phyloP scores from a whole-genome alignment of 1,140 invertebrate genomes.

The Bombus turneri region DNA sequence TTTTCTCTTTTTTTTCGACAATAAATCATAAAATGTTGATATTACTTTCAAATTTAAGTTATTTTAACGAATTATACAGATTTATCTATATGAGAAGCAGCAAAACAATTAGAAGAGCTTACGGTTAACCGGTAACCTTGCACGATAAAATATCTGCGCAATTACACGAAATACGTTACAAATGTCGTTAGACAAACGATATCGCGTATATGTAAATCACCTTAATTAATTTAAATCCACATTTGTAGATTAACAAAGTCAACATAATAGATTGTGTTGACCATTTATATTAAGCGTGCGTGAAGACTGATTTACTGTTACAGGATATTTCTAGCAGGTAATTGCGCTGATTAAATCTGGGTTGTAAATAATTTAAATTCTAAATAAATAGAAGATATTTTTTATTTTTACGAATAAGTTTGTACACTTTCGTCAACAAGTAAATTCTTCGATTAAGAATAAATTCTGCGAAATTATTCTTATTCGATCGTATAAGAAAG shows the following conservation, averaged over 20 bases:
- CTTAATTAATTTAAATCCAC: slow-evolving; percentile 47
- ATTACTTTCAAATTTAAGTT: background rate
- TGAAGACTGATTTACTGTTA: slow-evolving; percentile 52
- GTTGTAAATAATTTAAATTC: slow-evolving; percentile 58
- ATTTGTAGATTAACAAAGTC: slow-evolving; percentile 37
- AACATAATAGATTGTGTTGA: slow-evolving; percentile 40
- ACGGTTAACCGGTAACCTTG: slow-evolving; percentile 20
- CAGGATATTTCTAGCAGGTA: slow-evolving; percentile 54
- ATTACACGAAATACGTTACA: slow-evolving; percentile 40
- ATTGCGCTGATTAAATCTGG: slow-evolving; percentile 49
- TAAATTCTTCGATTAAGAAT: slow-evolving; percentile 66
- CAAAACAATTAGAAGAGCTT: slow-evolving; percentile 22
- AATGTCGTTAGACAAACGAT: slow-evolving; percentile 30
- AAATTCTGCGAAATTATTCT: slow-evolving; percentile 47
- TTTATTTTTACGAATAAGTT: slow-evolving; percentile 76
- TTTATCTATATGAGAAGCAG: background rate
- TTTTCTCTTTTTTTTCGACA: background rate
- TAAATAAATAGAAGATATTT: slow-evolving; percentile 71
- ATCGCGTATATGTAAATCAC: slow-evolving; percentile 46
- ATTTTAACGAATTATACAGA: background rate
- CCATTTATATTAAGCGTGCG: slow-evolving; percentile 44
- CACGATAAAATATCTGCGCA: slow-evolving; percentile 23
- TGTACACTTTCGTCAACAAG: slow-evolving; percentile 75
- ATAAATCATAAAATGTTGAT: background rate
- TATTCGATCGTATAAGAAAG: slow-evolving; percentile 18